Conservation (phyloP, 2,113 vertebrate genomes). For the human (Homo sapiens) region GRCh38 chr4:93158501-93159000, state of each 20-base stretch:
- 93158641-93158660: rapidly evolving
- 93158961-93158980: conserved; percentile 37
- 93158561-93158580: not conserved
- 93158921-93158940: not conserved
- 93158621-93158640: not conserved
- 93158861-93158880: not conserved
- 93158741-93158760: not conserved
- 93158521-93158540: not conserved
- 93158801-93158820: not conserved
- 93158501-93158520: not conserved
- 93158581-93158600: not conserved
- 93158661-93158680: not conserved
- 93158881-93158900: not conserved
- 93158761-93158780: not conserved
- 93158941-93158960: conserved; percentile 23
- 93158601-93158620: conserved; percentile 42
- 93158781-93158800: not conserved
- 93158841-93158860: conserved; percentile 21
- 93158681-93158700: conserved; percentile 48
- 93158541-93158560: not conserved
- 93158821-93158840: not conserved
- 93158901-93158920: not conserved
- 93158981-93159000: conserved; percentile 44
- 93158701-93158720: conserved; percentile 40
- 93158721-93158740: conserved; percentile 23